Base-by-base conservation (phyloP, 2,113 vertebrate species). In the Cyanoderma ruficeps region DNA sequence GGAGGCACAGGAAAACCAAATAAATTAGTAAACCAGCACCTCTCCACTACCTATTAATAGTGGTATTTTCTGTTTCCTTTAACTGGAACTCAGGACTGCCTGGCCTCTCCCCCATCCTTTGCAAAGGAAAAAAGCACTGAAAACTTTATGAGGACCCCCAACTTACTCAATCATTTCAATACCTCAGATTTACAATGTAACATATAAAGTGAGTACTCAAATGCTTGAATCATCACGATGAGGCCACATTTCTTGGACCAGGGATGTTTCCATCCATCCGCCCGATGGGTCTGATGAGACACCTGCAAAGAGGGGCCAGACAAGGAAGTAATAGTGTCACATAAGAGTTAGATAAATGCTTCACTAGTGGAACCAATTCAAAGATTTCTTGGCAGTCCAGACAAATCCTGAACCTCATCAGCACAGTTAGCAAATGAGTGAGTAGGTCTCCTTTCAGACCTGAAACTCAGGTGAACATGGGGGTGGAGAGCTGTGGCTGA, bases 381-480 rank as follows among this genome's bases (percentile, higher is more conserved):
- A 93, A 78, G 60, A 64, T 64, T 87, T 94, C 70, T 82, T 85
- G 56, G 33, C 57, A 82, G 44, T 71, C 89, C 23, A 85, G 56
- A 37, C 44, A 75, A 84, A 74, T 53, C 4, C 11, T 52, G 60
- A 86, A 57, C 0, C 0, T 30, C 0, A 0, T 47, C 71, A n/a
- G 33, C n/a, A 4, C 50, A 56, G 18, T 14, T 14, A 86, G 23
- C 47, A 63, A 65, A 63, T 22, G 28, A 75, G 35, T 1, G 0
- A 79, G 61, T 5, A 42, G 5, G 30, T 68, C 20, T 93, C 52
- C 44, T 55, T 71, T 72, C 71, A 86, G 56, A n/a, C 15, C 52
- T 79, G 47, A 46, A 88, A 33, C 23, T 64, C 42, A 11, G 25
- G 13, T 53, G 27, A 0, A 42, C 21, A 1, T 9, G 46, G 39